Conservation (phyloP, 2,797 vertebrate species). For the Clarias fuscus region DNA sequence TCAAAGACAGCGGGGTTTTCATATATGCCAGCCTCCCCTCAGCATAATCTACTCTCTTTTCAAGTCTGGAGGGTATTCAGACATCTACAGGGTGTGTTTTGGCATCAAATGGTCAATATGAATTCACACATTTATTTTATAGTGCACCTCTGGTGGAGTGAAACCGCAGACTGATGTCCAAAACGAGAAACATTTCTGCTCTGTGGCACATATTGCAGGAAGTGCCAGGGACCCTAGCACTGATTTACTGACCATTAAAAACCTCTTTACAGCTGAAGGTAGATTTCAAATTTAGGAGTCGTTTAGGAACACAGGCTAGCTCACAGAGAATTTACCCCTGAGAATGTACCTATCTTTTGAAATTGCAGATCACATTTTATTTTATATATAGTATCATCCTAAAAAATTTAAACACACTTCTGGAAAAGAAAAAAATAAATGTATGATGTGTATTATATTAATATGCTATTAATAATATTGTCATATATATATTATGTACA, state of each 20-base stretch:
- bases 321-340: slow-evolving; percentile 2
- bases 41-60: slow-evolving; percentile 7
- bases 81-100: slow-evolving; percentile 28
- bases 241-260: slow-evolving; percentile 37
- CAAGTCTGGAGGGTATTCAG: slow-evolving; percentile 27
- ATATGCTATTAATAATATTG: no score
- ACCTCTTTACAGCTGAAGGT: slow-evolving; percentile 20
- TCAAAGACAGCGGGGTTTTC: neutral
- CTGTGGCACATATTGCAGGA: slow-evolving; percentile 11
- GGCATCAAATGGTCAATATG: slow-evolving; percentile 29
- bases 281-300: slow-evolving; percentile 27
- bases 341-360: neutral
- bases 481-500: no score
- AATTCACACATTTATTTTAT: slow-evolving; percentile 39
- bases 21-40: neutral
- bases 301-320: slow-evolving; percentile 28
- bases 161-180: slow-evolving; percentile 28
- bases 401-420: no score
- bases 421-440: no score
- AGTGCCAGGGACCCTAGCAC: slow-evolving; percentile 19
- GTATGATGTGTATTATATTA: no score
- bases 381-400: neutral
- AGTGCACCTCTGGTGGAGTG: neutral
- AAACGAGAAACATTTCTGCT: slow-evolving; percentile 19
- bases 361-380: slow-evolving; percentile 12